These are phyloP conservation scores for Rhagium mordax DNA, from an alignment of 2,888 invertebrate species.

Conservation along the genomic window DNA sequence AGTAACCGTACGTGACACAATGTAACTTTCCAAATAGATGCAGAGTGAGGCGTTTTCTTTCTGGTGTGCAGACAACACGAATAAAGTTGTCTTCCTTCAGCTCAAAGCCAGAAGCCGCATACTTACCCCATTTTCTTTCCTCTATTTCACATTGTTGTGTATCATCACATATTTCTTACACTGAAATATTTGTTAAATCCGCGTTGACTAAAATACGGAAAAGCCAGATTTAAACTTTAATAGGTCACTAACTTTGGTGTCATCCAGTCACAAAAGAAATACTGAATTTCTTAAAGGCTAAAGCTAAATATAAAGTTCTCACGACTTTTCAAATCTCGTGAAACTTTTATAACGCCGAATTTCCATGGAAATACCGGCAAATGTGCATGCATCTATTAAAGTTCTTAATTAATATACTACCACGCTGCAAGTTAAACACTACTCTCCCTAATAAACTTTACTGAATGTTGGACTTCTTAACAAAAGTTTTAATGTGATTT, in stretches of 20 bases:
- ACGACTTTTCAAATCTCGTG: constrained; percentile 42
- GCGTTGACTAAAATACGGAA: constrained; percentile 39
- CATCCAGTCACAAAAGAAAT: constrained; percentile 34
- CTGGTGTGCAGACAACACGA: neutral
- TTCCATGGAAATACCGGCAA: constrained; percentile 34
- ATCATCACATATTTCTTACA: constrained; percentile 53
- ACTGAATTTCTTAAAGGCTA: constrained; percentile 41
- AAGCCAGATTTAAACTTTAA: constrained; percentile 54
- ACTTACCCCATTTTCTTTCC: constrained; percentile 33
- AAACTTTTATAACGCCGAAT: constrained; percentile 44
- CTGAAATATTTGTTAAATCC: constrained; percentile 51
- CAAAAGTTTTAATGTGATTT: neutral
- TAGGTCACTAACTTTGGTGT: constrained; percentile 55
- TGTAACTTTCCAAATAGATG: constrained; percentile 55
- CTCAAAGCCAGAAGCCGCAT: constrained; percentile 25
- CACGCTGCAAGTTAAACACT: neutral
- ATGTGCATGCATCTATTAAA: constrained; percentile 16
- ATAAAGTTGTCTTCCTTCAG: constrained; percentile 2
- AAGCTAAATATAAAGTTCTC: constrained; percentile 47
- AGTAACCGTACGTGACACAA: constrained; percentile 60
- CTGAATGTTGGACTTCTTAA: neutral
- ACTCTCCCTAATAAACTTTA: constrained; percentile 4
- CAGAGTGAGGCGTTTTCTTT: constrained; percentile 32
- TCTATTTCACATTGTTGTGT: constrained; percentile 49
- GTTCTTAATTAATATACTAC: constrained; percentile 29